Conservation (phyloP, 2,888 invertebrate genomes). For the Leucophora obtusa region DNA sequence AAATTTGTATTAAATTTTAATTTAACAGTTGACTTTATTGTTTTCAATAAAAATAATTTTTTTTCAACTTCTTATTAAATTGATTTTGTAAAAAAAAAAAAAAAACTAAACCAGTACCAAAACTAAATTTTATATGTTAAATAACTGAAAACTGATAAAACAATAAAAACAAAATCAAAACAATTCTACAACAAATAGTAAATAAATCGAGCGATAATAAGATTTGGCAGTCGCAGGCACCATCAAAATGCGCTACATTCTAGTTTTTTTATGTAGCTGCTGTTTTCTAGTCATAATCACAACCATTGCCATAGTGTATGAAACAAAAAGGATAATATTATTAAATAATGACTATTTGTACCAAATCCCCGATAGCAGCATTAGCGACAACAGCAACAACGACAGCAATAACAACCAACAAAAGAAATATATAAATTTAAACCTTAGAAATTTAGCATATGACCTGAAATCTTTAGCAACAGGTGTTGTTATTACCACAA, state of each 20-base stretch:
- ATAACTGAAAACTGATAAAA: background rate
- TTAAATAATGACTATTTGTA: slow-evolving; percentile 68
- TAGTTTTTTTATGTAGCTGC: slow-evolving; percentile 65
- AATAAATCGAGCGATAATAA: slow-evolving; percentile 5
- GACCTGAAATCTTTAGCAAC: slow-evolving; percentile 54
- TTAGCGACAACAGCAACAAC: slow-evolving; percentile 1
- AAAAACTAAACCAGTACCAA: background rate
- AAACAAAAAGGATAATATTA: slow-evolving; percentile 67
- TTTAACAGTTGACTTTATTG: no score
- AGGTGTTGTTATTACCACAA: slow-evolving; percentile 37
- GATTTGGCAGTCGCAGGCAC: background rate
- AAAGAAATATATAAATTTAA: background rate
- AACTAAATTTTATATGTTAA: background rate
- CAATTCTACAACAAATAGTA: background rate
- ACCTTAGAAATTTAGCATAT: slow-evolving; percentile 43
- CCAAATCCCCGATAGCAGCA: slow-evolving; percentile 52
- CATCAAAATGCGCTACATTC: slow-evolving; percentile 64
- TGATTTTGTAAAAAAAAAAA: background rate
- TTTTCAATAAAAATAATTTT: no score
- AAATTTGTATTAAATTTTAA: no score
- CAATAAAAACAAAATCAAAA: background rate
- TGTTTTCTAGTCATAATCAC: slow-evolving; percentile 66
- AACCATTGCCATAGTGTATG: slow-evolving; percentile 67
- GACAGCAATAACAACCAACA: slow-evolving; percentile 8
- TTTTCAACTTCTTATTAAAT: no score